Percentiles rank a stretch among this genome's conserved stretches.
These are phyloP conservation scores for Micrastur ruficollis DNA, from an alignment of 2,797 vertebrate genomes.

Conservation along the genomic window DNA sequence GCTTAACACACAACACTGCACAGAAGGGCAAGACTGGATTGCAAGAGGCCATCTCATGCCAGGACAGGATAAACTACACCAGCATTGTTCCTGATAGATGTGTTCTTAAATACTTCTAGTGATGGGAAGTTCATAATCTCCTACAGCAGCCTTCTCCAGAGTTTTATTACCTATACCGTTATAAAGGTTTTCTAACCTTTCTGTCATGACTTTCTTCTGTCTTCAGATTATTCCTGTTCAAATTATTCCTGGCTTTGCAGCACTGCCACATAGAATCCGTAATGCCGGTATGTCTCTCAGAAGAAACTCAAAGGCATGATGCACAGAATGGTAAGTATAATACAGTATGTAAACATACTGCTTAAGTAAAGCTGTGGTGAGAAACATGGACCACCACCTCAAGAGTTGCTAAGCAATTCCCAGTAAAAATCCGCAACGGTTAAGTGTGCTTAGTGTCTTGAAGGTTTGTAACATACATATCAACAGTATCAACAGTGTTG, in stretches of 20 bases:
- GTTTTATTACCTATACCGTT: not conserved
- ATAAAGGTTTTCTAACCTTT: not conserved
- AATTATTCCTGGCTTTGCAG: not conserved
- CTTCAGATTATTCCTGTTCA: not conserved
- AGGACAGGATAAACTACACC: not conserved
- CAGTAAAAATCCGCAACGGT: not conserved
- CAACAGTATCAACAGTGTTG: not conserved
- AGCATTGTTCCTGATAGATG: not conserved
- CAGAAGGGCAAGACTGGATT: accelerated
- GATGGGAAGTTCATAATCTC: not conserved
- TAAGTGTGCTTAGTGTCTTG: not conserved
- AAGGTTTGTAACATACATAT: not conserved
- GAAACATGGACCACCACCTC: not conserved
- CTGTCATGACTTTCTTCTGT: not conserved
- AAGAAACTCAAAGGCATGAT: not conserved
- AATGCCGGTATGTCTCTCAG: not conserved
- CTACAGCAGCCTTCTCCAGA: not conserved
- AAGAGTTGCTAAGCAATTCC: not conserved
- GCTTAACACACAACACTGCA: accelerated
- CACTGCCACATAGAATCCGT: accelerated
- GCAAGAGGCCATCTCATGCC: not conserved
- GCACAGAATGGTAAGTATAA: not conserved
- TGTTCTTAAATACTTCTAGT: not conserved
- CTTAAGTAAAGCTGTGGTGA: not conserved
- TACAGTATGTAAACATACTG: not conserved